A percentile compares a stretch with the other conserved stretches of the same genome.
phyloP scores from a whole-genome alignment of 2,888 invertebrate species.

The Rhamnusium bicolor region DNA sequence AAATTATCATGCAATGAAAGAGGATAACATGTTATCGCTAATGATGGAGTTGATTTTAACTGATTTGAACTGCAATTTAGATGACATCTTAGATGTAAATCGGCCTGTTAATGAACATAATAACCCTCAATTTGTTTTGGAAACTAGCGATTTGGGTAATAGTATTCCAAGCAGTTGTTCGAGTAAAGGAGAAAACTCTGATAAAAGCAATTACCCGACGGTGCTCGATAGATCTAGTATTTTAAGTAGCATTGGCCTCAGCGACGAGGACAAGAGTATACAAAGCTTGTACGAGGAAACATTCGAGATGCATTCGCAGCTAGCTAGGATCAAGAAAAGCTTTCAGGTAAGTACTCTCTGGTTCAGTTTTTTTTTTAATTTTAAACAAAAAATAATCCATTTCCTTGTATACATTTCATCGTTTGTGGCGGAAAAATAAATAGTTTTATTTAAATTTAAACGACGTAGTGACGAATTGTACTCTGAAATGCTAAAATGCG shows the following conservation, averaged over 20 bases:
- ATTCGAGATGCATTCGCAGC: constrained; percentile 57
- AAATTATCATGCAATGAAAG: constrained; percentile 55
- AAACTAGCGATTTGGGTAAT: constrained; percentile 56
- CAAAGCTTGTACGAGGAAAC: constrained; percentile 59
- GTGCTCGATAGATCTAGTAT: constrained; percentile 46
- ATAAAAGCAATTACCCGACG: constrained; percentile 35
- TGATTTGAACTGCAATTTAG: constrained; percentile 53
- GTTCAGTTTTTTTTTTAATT: neutral
- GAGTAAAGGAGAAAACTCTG: constrained; percentile 33
- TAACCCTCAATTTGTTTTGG: constrained; percentile 28
- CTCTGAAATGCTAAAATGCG: too few species aligned
- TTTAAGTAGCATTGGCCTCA: constrained; percentile 54
- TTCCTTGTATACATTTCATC: too few species aligned
- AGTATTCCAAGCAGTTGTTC: constrained; percentile 48
- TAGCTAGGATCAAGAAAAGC: constrained; percentile 55
- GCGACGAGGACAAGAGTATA: constrained; percentile 57
- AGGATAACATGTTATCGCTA: constrained; percentile 58
- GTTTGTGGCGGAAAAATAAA: too few species aligned
- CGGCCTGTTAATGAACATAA: constrained; percentile 18
- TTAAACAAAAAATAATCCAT: neutral
- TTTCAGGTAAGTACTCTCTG: constrained; percentile 55
- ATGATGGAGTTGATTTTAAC: constrained; percentile 59
- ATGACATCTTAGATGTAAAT: constrained; percentile 46
- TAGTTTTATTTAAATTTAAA: too few species aligned
- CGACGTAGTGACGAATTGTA: too few species aligned